These are phyloP conservation scores for Channa argus DNA, from an alignment of 2,113 vertebrate genomes.

Conservation along the genomic window DNA sequence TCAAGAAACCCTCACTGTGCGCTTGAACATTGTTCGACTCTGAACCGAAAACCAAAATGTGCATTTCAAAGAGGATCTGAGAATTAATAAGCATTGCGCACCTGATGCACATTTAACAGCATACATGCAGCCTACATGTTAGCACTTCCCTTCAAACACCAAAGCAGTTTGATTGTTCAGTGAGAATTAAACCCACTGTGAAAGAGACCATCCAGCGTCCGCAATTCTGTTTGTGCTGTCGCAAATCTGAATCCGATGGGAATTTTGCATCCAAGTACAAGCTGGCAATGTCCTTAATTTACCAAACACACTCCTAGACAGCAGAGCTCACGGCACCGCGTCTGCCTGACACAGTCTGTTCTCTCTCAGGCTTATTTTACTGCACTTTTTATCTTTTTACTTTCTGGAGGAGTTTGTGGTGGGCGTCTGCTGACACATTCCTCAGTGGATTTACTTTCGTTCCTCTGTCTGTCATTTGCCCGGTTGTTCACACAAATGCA, in stretches of 20 bases:
- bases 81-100: not conserved
- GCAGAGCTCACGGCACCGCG: constrained; percentile 7
- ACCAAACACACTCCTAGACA: constrained; percentile 8
- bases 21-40: not conserved
- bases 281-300: constrained; percentile 15
- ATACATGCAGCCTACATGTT: not conserved
- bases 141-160: not conserved
- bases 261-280: not conserved
- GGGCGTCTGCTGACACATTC: not conserved
- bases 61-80: not conserved
- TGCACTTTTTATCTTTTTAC: not conserved
- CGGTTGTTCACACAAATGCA: too few relatives aligned
- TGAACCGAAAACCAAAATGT: not conserved
- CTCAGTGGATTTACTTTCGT: too few relatives aligned
- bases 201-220: constrained; percentile 13
- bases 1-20: too few relatives aligned
- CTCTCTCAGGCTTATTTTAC: not conserved
- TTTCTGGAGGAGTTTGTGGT: not conserved
- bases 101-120: not conserved
- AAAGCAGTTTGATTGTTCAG: not conserved
- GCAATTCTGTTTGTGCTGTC: constrained; percentile 13
- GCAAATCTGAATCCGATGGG: constrained; percentile 8
- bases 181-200: constrained; percentile 3
- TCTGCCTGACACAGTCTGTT: not conserved
- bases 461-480: too few relatives aligned